Base-by-base conservation (phyloP, 2,113 vertebrate species). In the Syngnathus scovelli region DNA sequence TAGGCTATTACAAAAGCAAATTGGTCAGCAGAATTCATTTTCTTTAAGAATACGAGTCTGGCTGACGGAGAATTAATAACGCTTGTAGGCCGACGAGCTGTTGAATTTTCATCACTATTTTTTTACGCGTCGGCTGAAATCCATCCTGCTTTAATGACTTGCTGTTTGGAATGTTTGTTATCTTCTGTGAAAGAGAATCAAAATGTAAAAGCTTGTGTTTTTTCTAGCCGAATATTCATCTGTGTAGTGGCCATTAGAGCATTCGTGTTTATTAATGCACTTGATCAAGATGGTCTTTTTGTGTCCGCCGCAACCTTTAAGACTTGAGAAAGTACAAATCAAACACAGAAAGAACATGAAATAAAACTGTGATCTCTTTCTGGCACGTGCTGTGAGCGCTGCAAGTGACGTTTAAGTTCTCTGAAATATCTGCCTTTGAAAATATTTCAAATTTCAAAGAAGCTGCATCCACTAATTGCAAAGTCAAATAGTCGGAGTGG, bases 1-100 rank as follows among this genome's bases (percentile, higher is more conserved):
- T 82, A 85, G 86, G 69, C 87, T 89, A 90, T 88, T 90, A 91
- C 85, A 90, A 89, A 91, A 91, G 86, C 82, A 90, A 90, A 90
- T 90, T 89, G 89, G 85, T 89, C 83, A 79, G 84, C 78, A 86
- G 87, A 89, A 91, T 90, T 84, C 77, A 89, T 91, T 87, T 87
- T 84, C 84, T 81, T 80, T 77, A 84, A 83, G 88, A 89, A 91
- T 86, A 82, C 80, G 81, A 86, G 78, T 81, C 75, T 71, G 75
- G 77, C 74, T 75, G 73, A 52, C 85, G 74, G 78, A 79, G 86
- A 87, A 89, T 88, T 85, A 89, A 87, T 86, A 84, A 76, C 83
- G 70, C 61, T 75, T 62, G 71, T 61, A 9, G 62, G 75, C 78
- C 68, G 74, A 72, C 62, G 64, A 70, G 69, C 65, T 55, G 75